These are phyloP conservation scores for Seriola dumerili DNA, from an alignment of 2,113 vertebrate genomes.

Conservation along the genomic window DNA sequence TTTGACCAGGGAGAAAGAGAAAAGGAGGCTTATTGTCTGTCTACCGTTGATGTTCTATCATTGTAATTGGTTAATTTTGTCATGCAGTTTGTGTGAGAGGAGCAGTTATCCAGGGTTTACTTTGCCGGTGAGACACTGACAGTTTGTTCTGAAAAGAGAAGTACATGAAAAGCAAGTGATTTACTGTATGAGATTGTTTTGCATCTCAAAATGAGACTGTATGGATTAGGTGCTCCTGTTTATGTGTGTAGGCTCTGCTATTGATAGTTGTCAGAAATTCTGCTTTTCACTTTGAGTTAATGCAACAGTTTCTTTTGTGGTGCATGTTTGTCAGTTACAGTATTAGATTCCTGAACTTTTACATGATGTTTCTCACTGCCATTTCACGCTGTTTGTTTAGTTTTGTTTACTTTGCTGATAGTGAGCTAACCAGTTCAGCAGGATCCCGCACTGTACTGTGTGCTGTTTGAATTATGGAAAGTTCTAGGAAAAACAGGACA, in stretches of 20 bases:
- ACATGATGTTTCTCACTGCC: constrained; percentile 9
- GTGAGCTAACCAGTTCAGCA: constrained; percentile 73
- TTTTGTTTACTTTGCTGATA: constrained; percentile 72
- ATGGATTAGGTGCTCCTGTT: constrained; percentile 16
- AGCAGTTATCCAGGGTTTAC: constrained; percentile 42
- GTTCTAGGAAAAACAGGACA: constrained; percentile 42
- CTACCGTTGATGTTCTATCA: constrained; percentile 70
- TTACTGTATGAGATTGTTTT: constrained; percentile 20
- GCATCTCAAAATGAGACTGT: constrained; percentile 11
- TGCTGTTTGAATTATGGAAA: constrained; percentile 56
- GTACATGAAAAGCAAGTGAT: constrained; percentile 27
- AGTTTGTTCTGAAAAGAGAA: constrained; percentile 29
- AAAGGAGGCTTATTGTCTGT: constrained; percentile 62
- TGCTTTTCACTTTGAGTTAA: constrained; percentile 4
- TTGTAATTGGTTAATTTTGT: constrained; percentile 77
- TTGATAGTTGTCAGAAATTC: constrained; percentile 22
- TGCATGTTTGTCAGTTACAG: constrained; percentile 18
- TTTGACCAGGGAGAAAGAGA: constrained; percentile 75
- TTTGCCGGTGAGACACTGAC: constrained; percentile 44
- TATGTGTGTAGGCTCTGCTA: constrained; percentile 8
- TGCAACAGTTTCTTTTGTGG: constrained; percentile 32
- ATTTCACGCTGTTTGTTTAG: constrained; percentile 56
- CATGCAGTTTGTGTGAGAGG: constrained; percentile 57
- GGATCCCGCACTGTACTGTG: constrained; percentile 40
- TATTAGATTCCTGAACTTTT: neutral